These are phyloP conservation scores for Neogobius melanostomus DNA, from an alignment of 2,113 vertebrate genomes.

Conservation along the genomic window DNA sequence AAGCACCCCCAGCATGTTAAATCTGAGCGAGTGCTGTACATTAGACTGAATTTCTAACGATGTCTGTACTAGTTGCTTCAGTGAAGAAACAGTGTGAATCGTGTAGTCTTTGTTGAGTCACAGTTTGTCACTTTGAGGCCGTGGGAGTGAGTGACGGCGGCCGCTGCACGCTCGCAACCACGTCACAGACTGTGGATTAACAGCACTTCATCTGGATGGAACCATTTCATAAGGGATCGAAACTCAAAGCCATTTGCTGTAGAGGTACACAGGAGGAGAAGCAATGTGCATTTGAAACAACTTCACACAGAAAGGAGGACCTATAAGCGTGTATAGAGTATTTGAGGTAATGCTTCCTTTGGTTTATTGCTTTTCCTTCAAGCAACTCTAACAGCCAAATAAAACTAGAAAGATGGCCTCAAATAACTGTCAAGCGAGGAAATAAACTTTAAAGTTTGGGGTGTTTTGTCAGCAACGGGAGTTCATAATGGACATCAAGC, in stretches of 20 bases:
- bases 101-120: slow-evolving; percentile 16
- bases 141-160: slow-evolving; percentile 30
- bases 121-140: slow-evolving; percentile 22
- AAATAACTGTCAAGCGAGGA: not conserved
- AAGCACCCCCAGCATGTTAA: too few species aligned
- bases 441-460: slow-evolving; percentile 7
- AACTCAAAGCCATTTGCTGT: slow-evolving; percentile 27
- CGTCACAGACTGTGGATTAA: slow-evolving; percentile 28
- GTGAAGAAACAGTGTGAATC: not conserved
- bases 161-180: not conserved
- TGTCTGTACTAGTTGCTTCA: not conserved
- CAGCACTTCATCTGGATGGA: slow-evolving; percentile 21
- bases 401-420: slow-evolving; percentile 22
- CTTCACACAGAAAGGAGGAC: not conserved
- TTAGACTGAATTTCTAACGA: not conserved
- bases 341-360: not conserved
- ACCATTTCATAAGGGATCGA: slow-evolving; percentile 22
- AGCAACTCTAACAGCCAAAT: slow-evolving; percentile 13
- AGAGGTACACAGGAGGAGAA: not conserved
- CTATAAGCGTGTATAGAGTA: not conserved
- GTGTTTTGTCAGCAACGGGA: slow-evolving; percentile 28
- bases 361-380: not conserved
- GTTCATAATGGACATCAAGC: slow-evolving; percentile 16
- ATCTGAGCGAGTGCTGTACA: not conserved
- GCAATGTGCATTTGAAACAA: not conserved